Evolutionary conservation across 2,113 vertebrate genomes (phyloP).

Genomic region (Carassius gibelio): DNA sequence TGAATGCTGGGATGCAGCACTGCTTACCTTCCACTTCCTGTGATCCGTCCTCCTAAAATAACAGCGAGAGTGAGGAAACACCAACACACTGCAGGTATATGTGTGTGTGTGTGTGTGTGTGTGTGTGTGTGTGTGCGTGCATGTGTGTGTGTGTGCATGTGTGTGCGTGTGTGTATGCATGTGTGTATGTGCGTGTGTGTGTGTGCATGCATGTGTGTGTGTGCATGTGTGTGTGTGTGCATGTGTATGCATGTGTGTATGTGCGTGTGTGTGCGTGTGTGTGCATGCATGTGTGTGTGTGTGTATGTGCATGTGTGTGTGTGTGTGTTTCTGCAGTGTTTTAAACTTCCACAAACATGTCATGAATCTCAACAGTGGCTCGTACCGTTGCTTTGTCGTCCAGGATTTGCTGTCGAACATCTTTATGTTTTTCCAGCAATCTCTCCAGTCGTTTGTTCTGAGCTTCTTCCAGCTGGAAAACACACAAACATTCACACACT

Average conservation of each 20-base stretch:
- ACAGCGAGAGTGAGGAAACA: constrained; percentile 60
- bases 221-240: neutral
- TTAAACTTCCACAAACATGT: neutral
- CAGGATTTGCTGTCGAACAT: constrained; percentile 94
- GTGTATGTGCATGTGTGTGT: neutral
- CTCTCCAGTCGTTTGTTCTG: constrained; percentile 94
- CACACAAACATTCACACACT: constrained; percentile 23
- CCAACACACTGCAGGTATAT: neutral
- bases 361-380: neutral
- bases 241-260: too few relatives aligned
- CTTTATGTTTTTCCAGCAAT: constrained; percentile 91
- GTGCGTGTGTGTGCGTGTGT: too few relatives aligned
- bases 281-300: too few relatives aligned
- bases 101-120: neutral
- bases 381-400: constrained; percentile 96
- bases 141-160: neutral
- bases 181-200: neutral
- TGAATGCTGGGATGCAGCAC: constrained; percentile 52
- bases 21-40: constrained; percentile 68
- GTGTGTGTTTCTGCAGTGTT: neutral
- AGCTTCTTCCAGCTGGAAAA: constrained; percentile 88
- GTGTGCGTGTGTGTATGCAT: constrained; percentile 15
- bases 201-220: neutral
- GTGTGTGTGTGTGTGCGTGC: too few relatives aligned
- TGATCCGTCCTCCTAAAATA: constrained; percentile 66